Conservation (phyloP, 2,797 vertebrate species). For the Myotis vivesi region DNA sequence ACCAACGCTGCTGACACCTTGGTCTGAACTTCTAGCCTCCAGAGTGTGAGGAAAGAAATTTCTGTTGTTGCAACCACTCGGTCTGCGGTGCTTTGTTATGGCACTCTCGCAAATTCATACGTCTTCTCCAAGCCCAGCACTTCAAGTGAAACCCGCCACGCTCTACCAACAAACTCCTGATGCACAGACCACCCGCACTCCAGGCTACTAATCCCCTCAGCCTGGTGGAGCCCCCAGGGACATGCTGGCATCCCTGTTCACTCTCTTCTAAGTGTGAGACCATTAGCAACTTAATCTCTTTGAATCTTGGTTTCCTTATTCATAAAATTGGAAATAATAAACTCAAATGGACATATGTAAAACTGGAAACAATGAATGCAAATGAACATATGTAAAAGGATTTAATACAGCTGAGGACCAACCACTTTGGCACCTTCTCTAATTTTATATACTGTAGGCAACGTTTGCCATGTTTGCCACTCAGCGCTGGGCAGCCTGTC, state of each 20-base stretch:
- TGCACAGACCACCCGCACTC: not conserved
- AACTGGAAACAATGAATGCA: not conserved
- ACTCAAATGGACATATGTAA: not conserved
- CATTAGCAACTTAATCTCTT: not conserved
- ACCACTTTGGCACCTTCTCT: not conserved
- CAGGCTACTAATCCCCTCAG: no score
- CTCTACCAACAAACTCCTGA: not conserved
- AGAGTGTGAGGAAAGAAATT: not conserved
- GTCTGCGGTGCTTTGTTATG: not conserved
- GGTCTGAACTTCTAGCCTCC: not conserved
- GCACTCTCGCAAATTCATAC: not conserved
- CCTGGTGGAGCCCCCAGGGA: not conserved
- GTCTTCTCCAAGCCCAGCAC: not conserved
- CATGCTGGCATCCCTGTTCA: not conserved
- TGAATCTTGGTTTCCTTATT: not conserved
- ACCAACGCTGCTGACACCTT: not conserved
- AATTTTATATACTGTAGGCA: not conserved
- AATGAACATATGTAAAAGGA: not conserved
- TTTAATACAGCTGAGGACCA: not conserved
- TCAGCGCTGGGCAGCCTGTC: not conserved
- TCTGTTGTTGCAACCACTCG: not conserved
- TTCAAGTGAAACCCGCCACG: not conserved
- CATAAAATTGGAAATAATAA: not conserved
- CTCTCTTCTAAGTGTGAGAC: no score
- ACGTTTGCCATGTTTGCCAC: not conserved